These are phyloP conservation scores for Embidobia sp. DNA, from an alignment of 2,888 invertebrate species.

Conservation along the genomic window DNA sequence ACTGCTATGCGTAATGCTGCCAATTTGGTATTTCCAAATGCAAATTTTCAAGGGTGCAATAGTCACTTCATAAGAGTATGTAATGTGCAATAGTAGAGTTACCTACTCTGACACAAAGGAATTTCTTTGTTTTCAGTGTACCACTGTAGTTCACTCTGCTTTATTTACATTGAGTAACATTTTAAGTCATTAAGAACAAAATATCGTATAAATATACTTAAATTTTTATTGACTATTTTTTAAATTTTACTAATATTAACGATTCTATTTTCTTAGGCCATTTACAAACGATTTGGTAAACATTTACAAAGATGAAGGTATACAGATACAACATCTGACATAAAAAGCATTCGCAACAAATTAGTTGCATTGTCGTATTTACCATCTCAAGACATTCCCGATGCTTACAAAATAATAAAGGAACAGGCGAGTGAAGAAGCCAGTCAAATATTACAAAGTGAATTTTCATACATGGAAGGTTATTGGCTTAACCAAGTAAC, in stretches of 20 bases:
- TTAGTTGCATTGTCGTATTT: constrained; percentile 15
- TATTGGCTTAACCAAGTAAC: constrained; percentile 9
- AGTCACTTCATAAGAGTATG: constrained; percentile 7
- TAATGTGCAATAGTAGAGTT: no score
- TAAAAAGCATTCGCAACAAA: constrained; percentile 13
- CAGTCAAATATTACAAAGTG: not conserved
- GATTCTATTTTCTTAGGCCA: no score
- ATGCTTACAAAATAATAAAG: not conserved
- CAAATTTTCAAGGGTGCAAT: constrained; percentile 18
- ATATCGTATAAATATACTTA: no score
- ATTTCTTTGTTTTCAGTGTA: no score
- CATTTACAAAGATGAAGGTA: no score
- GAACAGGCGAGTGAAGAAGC: not conserved
- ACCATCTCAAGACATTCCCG: not conserved
- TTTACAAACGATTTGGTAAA: constrained; percentile 1
- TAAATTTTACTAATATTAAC: no score
- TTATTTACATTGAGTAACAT: no score
- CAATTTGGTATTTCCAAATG: not conserved
- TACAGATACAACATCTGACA: no score
- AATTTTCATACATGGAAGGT: constrained; percentile 11
- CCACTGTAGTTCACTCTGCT: no score
- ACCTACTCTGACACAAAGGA: no score
- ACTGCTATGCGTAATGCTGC: not conserved
- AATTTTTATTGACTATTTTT: not conserved
- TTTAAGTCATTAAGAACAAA: no score